Conservation (phyloP, 2,113 vertebrate genomes). For the Petaurus breviceps region DNA sequence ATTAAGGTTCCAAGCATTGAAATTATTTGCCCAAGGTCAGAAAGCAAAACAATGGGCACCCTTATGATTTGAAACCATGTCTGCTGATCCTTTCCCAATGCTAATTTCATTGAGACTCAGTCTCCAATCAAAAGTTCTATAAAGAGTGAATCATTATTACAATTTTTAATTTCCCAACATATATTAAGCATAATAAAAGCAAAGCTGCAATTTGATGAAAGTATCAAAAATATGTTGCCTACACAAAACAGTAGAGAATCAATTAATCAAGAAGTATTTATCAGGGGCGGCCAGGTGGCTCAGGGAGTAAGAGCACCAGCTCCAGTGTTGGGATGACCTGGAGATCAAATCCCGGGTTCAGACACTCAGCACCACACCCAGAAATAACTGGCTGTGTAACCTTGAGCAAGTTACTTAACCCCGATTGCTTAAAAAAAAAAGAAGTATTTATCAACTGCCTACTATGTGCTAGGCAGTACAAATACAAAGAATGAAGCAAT, state of each 20-base stretch:
- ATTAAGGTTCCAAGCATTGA: not conserved
- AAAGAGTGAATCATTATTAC: not conserved
- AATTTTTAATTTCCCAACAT: not conserved
- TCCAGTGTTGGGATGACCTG: no score
- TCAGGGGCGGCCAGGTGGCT: no score
- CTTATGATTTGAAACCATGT: not conserved
- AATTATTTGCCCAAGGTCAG: not conserved
- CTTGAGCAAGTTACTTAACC: no score
- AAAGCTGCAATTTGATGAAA: not conserved
- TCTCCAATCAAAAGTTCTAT: not conserved
- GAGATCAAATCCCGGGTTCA: no score
- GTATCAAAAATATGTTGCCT: not conserved
- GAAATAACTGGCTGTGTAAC: no score
- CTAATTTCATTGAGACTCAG: not conserved
- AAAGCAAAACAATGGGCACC: not conserved
- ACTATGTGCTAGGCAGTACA: not conserved
- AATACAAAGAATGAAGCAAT: not conserved
- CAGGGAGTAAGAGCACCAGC: no score
- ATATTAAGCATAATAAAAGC: not conserved
- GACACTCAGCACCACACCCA: no score
- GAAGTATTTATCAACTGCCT: not conserved
- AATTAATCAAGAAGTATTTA: not conserved
- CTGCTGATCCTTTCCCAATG: not conserved
- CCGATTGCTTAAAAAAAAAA: no score
- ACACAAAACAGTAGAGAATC: not conserved